These are phyloP conservation scores for Villa cingulata DNA, from an alignment of 2,888 invertebrate genomes.

Conservation along the genomic window DNA sequence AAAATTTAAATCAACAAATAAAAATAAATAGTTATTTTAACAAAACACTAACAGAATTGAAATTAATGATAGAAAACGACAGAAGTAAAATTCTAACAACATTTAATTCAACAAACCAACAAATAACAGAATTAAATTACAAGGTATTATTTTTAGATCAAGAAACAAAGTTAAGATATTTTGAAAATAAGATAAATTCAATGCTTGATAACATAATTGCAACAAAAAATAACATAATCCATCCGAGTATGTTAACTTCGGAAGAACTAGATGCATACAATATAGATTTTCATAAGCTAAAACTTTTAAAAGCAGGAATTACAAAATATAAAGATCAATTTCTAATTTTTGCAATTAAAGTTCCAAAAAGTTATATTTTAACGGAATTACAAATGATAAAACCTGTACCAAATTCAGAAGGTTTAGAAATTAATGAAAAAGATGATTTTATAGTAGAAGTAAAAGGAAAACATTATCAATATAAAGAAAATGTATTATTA, in stretches of 20 bases:
- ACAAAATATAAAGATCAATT: background rate
- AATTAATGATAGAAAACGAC: conserved; percentile 2
- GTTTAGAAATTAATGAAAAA: no score
- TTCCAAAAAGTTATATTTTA: background rate
- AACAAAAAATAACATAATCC: conserved; percentile 3
- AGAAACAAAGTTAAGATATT: conserved; percentile 3
- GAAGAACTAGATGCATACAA: conserved; percentile 2
- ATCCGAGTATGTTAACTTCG: conserved; percentile 6
- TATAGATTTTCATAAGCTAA: conserved; percentile 4
- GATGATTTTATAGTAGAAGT: conserved; percentile 3
- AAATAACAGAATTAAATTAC: background rate
- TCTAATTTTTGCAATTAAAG: conserved; percentile 2
- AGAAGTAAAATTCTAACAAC: conserved; percentile 1
- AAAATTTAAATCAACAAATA: no score
- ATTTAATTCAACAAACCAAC: background rate
- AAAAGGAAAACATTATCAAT: conserved; percentile 1
- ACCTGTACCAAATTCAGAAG: no score
- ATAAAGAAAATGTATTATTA: background rate
- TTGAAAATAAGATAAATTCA: conserved; percentile 8
- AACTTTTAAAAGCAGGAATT: conserved; percentile 7
- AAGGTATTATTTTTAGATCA: conserved; percentile 2
- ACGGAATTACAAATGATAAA: background rate
- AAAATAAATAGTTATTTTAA: conserved; percentile 1
- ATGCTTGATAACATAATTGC: conserved; percentile 4
- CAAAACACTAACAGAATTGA: background rate